phyloP scores from a whole-genome alignment of 2,113 vertebrate species.

The Tychaedon coryphoeus region DNA sequence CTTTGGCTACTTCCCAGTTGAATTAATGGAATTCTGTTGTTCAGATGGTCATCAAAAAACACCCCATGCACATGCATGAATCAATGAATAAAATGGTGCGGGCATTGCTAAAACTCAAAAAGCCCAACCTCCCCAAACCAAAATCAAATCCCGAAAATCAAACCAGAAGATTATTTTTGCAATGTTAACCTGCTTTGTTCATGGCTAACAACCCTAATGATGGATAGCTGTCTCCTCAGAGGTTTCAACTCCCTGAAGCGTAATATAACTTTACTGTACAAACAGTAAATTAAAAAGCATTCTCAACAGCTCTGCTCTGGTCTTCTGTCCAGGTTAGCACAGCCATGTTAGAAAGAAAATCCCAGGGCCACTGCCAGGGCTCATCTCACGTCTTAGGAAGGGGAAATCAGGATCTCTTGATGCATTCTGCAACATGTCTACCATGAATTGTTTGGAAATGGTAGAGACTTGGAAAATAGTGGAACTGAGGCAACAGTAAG shows the following conservation, averaged over 20 bases:
- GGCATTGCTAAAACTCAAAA: neutral
- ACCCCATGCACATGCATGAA: neutral
- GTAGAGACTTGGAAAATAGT: neutral
- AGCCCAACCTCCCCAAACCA: neutral
- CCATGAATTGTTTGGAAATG: neutral
- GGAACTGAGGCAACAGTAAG: neutral
- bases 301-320: neutral
- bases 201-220: neutral
- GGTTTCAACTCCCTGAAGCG: neutral
- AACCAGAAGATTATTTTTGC: neutral
- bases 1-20: neutral
- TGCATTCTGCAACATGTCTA: neutral
- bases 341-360: conserved; percentile 56
- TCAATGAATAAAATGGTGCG: neutral
- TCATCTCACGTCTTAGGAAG: neutral
- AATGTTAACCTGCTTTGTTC: neutral
- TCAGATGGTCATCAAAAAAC: neutral
- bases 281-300: neutral
- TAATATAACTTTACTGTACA: neutral
- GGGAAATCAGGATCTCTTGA: neutral
- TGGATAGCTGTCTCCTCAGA: neutral
- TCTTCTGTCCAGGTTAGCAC: conserved; percentile 28
- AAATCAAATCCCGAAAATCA: neutral
- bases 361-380: conserved; percentile 53
- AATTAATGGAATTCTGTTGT: neutral